These are phyloP conservation scores for Synanthedon andrenaeformis DNA, from an alignment of 2,888 invertebrate species.

Conservation along the genomic window DNA sequence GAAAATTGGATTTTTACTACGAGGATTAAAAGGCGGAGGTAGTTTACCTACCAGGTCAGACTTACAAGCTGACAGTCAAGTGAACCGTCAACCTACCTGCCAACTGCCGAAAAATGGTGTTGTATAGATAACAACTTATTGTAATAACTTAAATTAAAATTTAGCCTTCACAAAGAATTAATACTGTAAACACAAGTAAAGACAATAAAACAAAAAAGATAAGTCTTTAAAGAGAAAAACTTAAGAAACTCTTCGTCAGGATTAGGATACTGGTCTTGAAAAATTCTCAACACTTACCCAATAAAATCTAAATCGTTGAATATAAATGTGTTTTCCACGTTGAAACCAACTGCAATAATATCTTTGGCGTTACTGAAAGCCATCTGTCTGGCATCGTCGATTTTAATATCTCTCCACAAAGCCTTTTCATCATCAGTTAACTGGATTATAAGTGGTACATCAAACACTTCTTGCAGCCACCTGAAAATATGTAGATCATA, in stretches of 20 bases:
- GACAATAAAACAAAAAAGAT: constrained; percentile 3
- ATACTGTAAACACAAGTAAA: neutral
- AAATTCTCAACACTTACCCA: constrained; percentile 73
- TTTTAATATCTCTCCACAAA: constrained; percentile 93
- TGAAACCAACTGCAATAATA: constrained; percentile 97
- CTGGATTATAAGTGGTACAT: constrained; percentile 96
- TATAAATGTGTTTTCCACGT: constrained; percentile 94
- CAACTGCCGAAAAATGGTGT: no score
- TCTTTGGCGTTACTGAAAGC: constrained; percentile 95
- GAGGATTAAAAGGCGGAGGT: no score
- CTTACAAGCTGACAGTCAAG: no score
- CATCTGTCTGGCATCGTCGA: constrained; percentile 88
- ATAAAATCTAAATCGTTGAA: constrained; percentile 95
- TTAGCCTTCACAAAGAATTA: no score
- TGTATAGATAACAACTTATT: no score
- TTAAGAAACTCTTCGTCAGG: no score
- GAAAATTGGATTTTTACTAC: no score
- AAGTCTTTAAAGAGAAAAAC: no score
- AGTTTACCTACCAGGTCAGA: no score
- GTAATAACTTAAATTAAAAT: no score
- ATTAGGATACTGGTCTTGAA: no score
- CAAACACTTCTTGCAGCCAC: constrained; percentile 96
- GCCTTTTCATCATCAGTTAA: constrained; percentile 99
- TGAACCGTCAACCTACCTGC: no score
- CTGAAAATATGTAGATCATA: constrained; percentile 46